Evolutionary conservation across 2,797 vertebrate species (phyloP), one percentile per base, ranked within the genome.

Genomic region (Acridotheres tristis): DNA sequence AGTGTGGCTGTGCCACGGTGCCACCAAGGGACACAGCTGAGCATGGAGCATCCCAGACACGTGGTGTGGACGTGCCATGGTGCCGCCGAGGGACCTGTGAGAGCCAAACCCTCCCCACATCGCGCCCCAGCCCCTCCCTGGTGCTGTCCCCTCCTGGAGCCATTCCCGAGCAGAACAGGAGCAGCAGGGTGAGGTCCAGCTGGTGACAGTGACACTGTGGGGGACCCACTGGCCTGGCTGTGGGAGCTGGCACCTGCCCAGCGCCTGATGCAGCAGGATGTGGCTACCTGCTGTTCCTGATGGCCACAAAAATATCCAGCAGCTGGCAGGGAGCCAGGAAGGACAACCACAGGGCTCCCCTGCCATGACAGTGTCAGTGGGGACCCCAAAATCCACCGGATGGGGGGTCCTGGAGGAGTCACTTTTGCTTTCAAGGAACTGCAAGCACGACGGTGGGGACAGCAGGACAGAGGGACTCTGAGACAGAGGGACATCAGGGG

Each of bases 301-400:
- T 1, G 13, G 65, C 40, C 71, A 53, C 85, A 54, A 12, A 81
- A 94, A 72, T 4, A 53, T 2, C 69, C 43, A 6, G 59, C 48
- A 34, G 84, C 30, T 30, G 63, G 53, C 68, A 5, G 58, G 47
- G 68, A 66, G 18, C 17, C 74, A 27, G 58, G 13, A 71, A 32
- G 48, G 69, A 48, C 34, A 16, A 27, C n/a, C n/a, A 21, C 2
- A 4, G 19, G 5, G 1, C 0, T 17, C 20, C 13, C 16, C 53
- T 10, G 26, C 34, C 22, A 11, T 2, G 0, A 12, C 10, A 32
- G 34, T 45, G 38, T 25, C 10, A 0, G 4, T 0, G 0, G 54
- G 40, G 66, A 47, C n/a, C 55, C 67, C 18, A 1, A 58, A 79
- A 10, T 10, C 53, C 32, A 7, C 5, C 0, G 0, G 36, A 10